A percentile compares a stretch with the other conserved stretches of the same genome.
These are phyloP conservation scores for Probosciger aterrimus DNA, from an alignment of 2,113 vertebrate genomes.

Conservation along the genomic window DNA sequence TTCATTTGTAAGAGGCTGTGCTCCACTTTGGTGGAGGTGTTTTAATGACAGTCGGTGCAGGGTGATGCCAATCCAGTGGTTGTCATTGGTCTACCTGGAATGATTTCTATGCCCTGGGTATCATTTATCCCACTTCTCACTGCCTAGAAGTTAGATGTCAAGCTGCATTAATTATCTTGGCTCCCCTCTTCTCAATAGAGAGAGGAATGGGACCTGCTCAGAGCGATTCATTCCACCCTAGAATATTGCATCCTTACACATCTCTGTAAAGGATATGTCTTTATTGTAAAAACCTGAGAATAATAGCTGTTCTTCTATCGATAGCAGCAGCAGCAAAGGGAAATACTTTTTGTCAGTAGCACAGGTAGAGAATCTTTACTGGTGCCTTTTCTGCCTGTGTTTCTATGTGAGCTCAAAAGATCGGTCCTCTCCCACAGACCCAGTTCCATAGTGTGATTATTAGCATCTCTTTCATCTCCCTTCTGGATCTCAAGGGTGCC, in stretches of 20 bases:
- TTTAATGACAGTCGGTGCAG: fast-evolving
- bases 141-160: not conserved
- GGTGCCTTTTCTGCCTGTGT: not conserved
- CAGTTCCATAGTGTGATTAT: not conserved
- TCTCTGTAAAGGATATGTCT: not conserved
- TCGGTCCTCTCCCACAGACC: not conserved
- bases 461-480: not conserved
- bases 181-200: not conserved
- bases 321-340: not conserved
- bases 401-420: not conserved
- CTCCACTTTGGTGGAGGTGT: not conserved
- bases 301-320: not conserved
- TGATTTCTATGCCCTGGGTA: not conserved
- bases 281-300: not conserved
- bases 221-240: not conserved
- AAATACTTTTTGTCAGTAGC: not conserved
- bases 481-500: not conserved
- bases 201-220: not conserved
- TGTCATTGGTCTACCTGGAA: not conserved
- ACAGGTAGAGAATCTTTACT: not conserved
- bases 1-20: not conserved
- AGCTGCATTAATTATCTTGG: not conserved
- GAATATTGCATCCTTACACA: not conserved
- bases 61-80: not conserved
- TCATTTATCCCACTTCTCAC: not conserved